Conservation (phyloP, 2,797 vertebrate species). For the Oryzias dopingdopingensis region DNA sequence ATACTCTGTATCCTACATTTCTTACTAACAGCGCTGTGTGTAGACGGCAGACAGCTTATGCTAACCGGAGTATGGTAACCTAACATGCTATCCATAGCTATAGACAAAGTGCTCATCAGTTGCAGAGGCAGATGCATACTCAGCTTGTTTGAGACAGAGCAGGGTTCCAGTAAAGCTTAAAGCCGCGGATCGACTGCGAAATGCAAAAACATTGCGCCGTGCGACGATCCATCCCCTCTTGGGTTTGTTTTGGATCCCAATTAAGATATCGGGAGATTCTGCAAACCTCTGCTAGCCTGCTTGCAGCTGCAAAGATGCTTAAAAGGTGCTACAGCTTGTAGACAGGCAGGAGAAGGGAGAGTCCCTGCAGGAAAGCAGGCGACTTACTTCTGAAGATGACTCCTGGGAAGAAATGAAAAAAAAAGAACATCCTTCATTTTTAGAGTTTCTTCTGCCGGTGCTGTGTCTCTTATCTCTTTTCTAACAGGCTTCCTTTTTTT, state of each 20-base stretch:
- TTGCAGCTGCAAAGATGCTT: conserved; percentile 14
- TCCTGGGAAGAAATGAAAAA: conserved; percentile 7
- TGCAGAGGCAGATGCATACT: conserved; percentile 23
- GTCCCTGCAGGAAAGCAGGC: conserved; percentile 27
- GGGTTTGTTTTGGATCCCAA: conserved; percentile 7
- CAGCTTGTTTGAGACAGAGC: neutral
- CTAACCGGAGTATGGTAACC: conserved; percentile 30
- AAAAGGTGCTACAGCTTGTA: conserved; percentile 43
- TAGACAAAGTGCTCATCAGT: conserved; percentile 37
- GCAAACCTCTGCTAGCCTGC: conserved; percentile 10
- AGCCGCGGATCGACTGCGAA: conserved; percentile 11
- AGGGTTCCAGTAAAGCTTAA: conserved; percentile 2
- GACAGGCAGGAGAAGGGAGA: conserved; percentile 18
- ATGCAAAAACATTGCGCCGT: conserved; percentile 19
- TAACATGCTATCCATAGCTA: conserved; percentile 25
- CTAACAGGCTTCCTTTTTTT: conserved; percentile 5
- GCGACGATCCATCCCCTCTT: conserved; percentile 22
- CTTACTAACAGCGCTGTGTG: conserved; percentile 54
- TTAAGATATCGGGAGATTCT: conserved; percentile 17
- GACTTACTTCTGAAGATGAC: neutral
- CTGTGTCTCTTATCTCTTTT: conserved; percentile 29
- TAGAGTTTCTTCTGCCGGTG: conserved; percentile 35
- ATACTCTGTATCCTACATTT: conserved; percentile 32
- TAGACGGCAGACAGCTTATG: conserved; percentile 35
- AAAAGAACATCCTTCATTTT: neutral